Base-by-base conservation (phyloP, 2,113 vertebrate genomes). In the Rhombomys opimus region DNA sequence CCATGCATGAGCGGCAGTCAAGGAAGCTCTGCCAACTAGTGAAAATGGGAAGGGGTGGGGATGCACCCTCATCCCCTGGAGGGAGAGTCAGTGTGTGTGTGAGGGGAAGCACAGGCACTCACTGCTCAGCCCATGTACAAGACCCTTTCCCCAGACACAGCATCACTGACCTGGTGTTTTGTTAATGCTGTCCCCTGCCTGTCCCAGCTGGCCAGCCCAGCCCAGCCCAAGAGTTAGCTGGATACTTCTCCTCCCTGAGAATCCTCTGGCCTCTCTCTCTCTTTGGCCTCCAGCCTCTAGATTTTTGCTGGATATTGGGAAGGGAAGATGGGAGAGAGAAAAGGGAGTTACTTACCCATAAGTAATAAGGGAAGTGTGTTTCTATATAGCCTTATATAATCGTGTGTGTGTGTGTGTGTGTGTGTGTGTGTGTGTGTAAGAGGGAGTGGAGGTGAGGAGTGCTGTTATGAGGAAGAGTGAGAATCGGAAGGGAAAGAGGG, bases 291-390 rank as follows among this genome's bases (percentile, higher is more conserved):
- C 72, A 95, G 89, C 23, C 61, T 86, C 59, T 8, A n/a, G 65
- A 75, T 22, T 88, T 92, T 92, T 90, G 63, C 46, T 76, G 92
- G 80, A n/a, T 85, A 70, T 78, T 81, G 52, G 41, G 93, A 89
- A 61, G 25, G 22, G 68, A 91, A 35, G 85, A 63, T 90, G 68
- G 63, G 25, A 54, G 84, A 90, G 41, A 41, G 23, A 91, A 94
- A 77, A 13, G 5, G 73, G 78, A 67, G 18, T 23, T 57, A 25
- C n/a, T 20, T 52, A 30, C n/a, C 25, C 38, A 70, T 67, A 85
- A 94, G 54, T 59, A 89, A 70, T 82, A 65, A 76, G 32, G 67
- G n/a, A 81, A 23, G 41, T 18, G 65, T 68, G n/a, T 75, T 46
- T 92, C 25, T 78, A 22, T 22, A n/a, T 76, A 76, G 61, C 57